These are phyloP conservation scores for Acleris literana DNA, from an alignment of 2,888 invertebrate species.

Conservation along the genomic window DNA sequence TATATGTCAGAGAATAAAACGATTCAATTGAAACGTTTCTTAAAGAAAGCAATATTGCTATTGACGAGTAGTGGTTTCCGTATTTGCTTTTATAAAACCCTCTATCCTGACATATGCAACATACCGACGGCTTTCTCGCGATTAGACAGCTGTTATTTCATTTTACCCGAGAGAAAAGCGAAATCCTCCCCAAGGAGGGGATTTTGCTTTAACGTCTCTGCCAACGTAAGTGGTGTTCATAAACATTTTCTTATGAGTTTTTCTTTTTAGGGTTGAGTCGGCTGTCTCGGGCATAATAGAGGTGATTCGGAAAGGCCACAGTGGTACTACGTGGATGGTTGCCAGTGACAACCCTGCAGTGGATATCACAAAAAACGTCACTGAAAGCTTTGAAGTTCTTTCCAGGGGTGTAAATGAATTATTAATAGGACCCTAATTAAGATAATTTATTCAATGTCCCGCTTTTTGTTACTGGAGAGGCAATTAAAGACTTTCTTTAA, in stretches of 20 bases:
- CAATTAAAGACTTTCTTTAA: neutral
- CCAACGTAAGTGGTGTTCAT: conserved; percentile 26
- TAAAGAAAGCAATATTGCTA: conserved; percentile 6
- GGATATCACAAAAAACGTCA: conserved; percentile 58
- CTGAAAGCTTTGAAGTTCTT: conserved; percentile 53
- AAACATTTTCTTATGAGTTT: conserved; percentile 36
- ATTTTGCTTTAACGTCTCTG: conserved; percentile 21
- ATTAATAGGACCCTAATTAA: conserved; percentile 26
- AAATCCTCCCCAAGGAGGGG: conserved; percentile 20
- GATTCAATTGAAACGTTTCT: neutral
- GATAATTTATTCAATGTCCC: neutral
- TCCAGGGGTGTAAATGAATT: conserved; percentile 41
- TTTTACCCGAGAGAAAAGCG: conserved; percentile 13
- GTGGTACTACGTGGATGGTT: conserved; percentile 70
- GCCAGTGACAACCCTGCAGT: conserved; percentile 65
- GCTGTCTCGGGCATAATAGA: conserved; percentile 70
- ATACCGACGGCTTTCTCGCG: conserved; percentile 22
- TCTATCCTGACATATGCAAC: conserved; percentile 16
- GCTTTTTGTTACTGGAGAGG: neutral
- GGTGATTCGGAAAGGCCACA: conserved; percentile 62
- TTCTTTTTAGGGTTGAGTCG: conserved; percentile 66
- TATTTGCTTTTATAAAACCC: conserved; percentile 12
- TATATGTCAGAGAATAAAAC: neutral
- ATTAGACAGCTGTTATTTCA: conserved; percentile 32
- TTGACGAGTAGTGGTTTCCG: conserved; percentile 9